Evolutionary conservation across 37 sponge, comb jelly and placozoan genomes (phyloP), one percentile per base, ranked within the genome.

Genomic region (Beroe ovata): DNA sequence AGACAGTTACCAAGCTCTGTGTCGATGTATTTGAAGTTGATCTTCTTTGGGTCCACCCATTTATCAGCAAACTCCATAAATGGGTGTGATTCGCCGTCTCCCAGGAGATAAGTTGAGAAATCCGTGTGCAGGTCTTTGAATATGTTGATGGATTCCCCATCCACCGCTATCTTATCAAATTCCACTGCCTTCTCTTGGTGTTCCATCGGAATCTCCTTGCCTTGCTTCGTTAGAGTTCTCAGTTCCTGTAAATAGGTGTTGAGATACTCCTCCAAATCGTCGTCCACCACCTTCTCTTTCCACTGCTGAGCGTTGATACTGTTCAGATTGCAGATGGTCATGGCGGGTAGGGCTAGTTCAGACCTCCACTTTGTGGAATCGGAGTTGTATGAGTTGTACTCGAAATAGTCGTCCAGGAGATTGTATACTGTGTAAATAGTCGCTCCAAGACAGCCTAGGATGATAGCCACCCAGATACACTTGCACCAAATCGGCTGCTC

Each of bases 321-420:
- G 84, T 77, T 77, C 1, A 35, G 26, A 40, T 35, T 77, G 47
- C 84, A 77, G 28, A 77, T 40, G 14, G 84, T 77, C n/a, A 77
- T 77, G 84, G 84, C 84, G 11, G 84, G 84, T 21, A 77, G 84
- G 19, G 54, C 28, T 14, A 77, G 18, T 11, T 19, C 33, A 14
- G 35, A 28, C 42, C 20, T 36, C 84, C 84, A 77, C 54, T 39
- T 77, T 6, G 25, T 29, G 18, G 84, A 77, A 1, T 21, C 38
- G 26, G 35, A 32, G 84, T 77, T 77, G 28, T 32, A 77, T 1
- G 84, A 77, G 23, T 77, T 42, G 25, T 77, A 77, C 54, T 39
- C 84, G 8, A 77, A 77, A 25, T 77, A 77, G 18, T 77, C 84
- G 38, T 42, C 33, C 11, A 77, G 20, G 36, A 77, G 54, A 8